Evolutionary conservation across 1,140 invertebrate genomes (phyloP), one percentile per base, ranked within the genome.

Genomic region (Brachionus plicatilis): DNA sequence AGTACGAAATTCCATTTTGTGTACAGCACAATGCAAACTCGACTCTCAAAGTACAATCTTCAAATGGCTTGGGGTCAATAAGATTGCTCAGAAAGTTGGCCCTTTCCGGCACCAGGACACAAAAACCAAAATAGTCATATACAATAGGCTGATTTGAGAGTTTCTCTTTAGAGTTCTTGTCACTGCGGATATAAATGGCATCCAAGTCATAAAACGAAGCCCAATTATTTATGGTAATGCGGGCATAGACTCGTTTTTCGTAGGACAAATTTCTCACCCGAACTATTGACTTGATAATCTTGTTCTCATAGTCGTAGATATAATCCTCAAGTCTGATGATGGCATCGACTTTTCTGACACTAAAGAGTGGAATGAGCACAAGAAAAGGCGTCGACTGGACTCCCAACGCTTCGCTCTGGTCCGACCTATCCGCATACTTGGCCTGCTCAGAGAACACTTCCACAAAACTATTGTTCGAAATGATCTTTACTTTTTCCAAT

Each of bases 1-100:
- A 82, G 60, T 43, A 82, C 1, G 50, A 41, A 20, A 60, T 43
- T 5, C 43, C 50, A 47, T 82, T 68, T 68, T 60, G 53, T 3
- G 24, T 20, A 41, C 65, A 82, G n/a, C 79, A 82, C n/a, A 82
- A 27, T 27, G 79, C 79, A 82, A 82, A 82, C 11, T 82, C 79
- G 2, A 82, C 53, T 65, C 79, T n/a, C 20, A 82, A 24, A 20
- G 53, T 82, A 50, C 72, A 76, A 50, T 76, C 72, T 47, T 76
- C 72, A 12, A 76, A 76, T 0, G 72, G 72, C 24, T 50, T 76
- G 8, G 50, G n/a, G 12, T 82, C 43, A 20, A 68, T 65, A 9
- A 41, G 29, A 20, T 20, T 68, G 27, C 0, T 17, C 20, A 20
- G 33, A 20, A 68, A 60, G 43, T 17, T 68, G 3, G 79, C 17